Base-by-base conservation (phyloP, 2,113 vertebrate genomes). In the Paedocypris sp. region DNA sequence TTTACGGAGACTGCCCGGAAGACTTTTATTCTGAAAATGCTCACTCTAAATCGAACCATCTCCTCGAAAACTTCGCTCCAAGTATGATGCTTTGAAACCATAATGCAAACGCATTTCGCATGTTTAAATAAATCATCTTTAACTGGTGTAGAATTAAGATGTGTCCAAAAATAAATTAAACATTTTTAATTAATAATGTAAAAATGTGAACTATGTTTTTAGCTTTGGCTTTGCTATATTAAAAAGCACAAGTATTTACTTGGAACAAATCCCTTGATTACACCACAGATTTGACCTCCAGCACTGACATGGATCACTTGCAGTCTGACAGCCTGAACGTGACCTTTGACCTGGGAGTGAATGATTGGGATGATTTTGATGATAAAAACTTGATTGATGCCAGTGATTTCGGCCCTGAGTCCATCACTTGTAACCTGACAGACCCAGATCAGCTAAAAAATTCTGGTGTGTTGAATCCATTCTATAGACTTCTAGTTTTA, bases 281-380 rank as follows among this genome's bases (percentile, higher is more conserved):
- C 68, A 60, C 70, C 62, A 33, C 62, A 43, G 67, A 48, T 13
- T 51, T 53, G 16, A 72, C 74, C 28, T 68, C 74, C 57, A 48
- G 1, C 13, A 42, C 63, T 69, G 69, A 76, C 68, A 75, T 57
- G 20, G 68, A 33, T 47, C 71, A 38, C 5, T 59, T 57, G 31
- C 77, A 79, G 70, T 77, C 79, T 67, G 85, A 79, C 68, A 50
- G 71, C 64, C 77, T 83, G 9, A 72, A 76, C 60, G 77, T 90
- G 64, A 85, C 70, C 73, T 91, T 89, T 73, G 89, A 95, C 72
- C 82, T 91, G 8, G 86, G 83, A 79, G 74, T 85, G 79, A 90
- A 94, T 31, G 75, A 90, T 75, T 94, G 90, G 92, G 87, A 87
- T 70, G 87, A 97, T 65, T 85, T 88, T 75, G 84, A 87, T 74